phyloP scores from a whole-genome alignment of 2,797 vertebrate genomes.

The Propithecus deckenii region DNA sequence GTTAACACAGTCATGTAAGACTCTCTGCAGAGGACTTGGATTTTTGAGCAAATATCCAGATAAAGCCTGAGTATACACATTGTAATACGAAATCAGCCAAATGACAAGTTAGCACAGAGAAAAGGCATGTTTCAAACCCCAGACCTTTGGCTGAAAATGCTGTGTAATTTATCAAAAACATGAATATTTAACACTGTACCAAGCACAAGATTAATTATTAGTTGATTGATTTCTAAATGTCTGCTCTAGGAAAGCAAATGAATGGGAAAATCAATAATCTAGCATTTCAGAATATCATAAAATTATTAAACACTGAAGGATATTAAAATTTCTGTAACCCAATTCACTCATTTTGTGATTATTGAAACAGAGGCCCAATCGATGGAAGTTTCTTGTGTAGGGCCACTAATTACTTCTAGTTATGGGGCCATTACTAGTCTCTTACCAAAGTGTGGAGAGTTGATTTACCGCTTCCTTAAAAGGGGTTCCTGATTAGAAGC shows the following conservation, averaged over 20 bases:
- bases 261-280: conserved; percentile 65
- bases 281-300: conserved; percentile 40
- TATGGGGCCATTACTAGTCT: not conserved
- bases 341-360: not conserved
- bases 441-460: not conserved
- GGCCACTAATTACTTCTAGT: not conserved
- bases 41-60: not conserved
- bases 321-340: not conserved
- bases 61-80: not conserved
- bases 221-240: conserved; percentile 49
- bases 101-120: not conserved
- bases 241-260: conserved; percentile 29
- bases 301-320: not conserved
- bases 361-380: not conserved
- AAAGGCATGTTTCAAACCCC: not conserved
- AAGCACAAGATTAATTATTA: conserved; percentile 62
- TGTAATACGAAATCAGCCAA: not conserved
- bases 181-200: conserved; percentile 63
- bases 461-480: not conserved
- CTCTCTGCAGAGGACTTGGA: not conserved
- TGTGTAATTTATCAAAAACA: conserved; percentile 53
- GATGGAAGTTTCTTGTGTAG: not conserved
- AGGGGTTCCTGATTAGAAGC: not conserved
- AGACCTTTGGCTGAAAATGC: not conserved
- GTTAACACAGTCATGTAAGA: not conserved